A percentile compares a stretch with the other conserved stretches of the same genome.
Evolutionary conservation across 1,140 invertebrate species (phyloP).

Genomic region (Atta colombica): DNA sequence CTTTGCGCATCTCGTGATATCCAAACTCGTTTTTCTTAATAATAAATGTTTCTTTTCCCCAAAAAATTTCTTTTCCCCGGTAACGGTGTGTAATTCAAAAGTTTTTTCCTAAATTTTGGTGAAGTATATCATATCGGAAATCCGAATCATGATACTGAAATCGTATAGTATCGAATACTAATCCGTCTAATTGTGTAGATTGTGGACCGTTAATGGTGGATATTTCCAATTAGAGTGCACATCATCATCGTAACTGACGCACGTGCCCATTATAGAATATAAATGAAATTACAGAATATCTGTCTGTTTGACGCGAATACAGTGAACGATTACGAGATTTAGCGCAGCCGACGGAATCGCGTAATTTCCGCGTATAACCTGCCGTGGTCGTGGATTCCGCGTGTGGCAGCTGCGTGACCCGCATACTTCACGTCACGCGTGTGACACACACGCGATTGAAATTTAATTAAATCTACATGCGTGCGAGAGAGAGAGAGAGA

Average conservation of each 20-base stretch:
- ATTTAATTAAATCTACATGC: slow-evolving; percentile 69
- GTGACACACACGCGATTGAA: slow-evolving; percentile 68
- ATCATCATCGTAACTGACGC: slow-evolving; percentile 36
- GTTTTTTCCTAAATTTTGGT: not conserved
- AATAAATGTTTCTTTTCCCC: not conserved
- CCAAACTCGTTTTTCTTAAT: not conserved
- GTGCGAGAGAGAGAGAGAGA: not conserved
- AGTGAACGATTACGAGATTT: slow-evolving; percentile 58
- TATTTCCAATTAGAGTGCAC: slow-evolving; percentile 55
- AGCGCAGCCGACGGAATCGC: slow-evolving; percentile 48
- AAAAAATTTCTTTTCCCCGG: not conserved
- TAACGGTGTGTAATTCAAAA: not conserved
- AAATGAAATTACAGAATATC: slow-evolving; percentile 58
- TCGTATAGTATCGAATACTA: slow-evolving; percentile 39
- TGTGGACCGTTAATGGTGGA: slow-evolving; percentile 45
- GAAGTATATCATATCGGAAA: not conserved
- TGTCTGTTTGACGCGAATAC: slow-evolving; percentile 33
- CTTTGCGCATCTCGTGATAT: not conserved
- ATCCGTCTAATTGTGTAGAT: slow-evolving; percentile 50
- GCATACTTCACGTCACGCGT: slow-evolving; percentile 50
- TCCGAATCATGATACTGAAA: slow-evolving; percentile 19
- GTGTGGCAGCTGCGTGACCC: slow-evolving; percentile 50
- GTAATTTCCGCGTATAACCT: slow-evolving; percentile 52
- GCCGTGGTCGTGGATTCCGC: slow-evolving; percentile 46
- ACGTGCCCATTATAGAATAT: slow-evolving; percentile 51